Conservation (phyloP, 2,888 invertebrate genomes). For the Sesamia inferens region DNA sequence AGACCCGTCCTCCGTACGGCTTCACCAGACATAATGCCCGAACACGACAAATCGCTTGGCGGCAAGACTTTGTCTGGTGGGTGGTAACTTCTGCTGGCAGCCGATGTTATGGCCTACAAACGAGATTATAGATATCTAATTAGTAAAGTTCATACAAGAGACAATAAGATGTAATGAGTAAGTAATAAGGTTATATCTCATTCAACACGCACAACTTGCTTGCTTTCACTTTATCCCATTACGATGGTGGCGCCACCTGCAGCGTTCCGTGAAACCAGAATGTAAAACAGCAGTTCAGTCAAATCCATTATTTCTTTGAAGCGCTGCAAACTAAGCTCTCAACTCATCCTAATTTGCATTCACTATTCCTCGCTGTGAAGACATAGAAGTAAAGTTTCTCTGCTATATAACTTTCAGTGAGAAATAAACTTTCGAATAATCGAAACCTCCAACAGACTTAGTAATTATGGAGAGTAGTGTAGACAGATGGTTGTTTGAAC, state of each 20-base stretch:
- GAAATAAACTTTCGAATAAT: constrained; percentile 56
- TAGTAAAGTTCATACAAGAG: too few relatives aligned
- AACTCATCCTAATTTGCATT: constrained; percentile 59
- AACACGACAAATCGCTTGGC: too few relatives aligned
- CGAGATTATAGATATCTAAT: too few relatives aligned
- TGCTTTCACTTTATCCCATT: background rate
- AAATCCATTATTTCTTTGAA: constrained; percentile 56
- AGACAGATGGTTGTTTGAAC: constrained; percentile 3
- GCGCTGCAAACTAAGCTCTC: constrained; percentile 47
- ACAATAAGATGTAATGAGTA: too few relatives aligned
- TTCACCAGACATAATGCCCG: too few relatives aligned
- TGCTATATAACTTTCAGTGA: constrained; percentile 39
- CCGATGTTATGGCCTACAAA: too few relatives aligned
- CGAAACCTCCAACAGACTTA: constrained; percentile 36
- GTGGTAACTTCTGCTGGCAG: too few relatives aligned
- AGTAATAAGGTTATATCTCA: too few relatives aligned
- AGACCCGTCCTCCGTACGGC: too few relatives aligned
- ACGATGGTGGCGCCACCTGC: background rate
- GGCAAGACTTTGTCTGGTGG: too few relatives aligned
- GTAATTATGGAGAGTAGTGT: constrained; percentile 24
- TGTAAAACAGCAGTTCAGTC: constrained; percentile 44
- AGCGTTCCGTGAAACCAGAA: constrained; percentile 15
- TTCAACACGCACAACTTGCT: background rate
- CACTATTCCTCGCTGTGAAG: constrained; percentile 47
- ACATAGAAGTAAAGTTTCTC: constrained; percentile 44